These are phyloP conservation scores for Vulpes ferrilata DNA, from an alignment of 2,113 vertebrate genomes.

Conservation along the genomic window DNA sequence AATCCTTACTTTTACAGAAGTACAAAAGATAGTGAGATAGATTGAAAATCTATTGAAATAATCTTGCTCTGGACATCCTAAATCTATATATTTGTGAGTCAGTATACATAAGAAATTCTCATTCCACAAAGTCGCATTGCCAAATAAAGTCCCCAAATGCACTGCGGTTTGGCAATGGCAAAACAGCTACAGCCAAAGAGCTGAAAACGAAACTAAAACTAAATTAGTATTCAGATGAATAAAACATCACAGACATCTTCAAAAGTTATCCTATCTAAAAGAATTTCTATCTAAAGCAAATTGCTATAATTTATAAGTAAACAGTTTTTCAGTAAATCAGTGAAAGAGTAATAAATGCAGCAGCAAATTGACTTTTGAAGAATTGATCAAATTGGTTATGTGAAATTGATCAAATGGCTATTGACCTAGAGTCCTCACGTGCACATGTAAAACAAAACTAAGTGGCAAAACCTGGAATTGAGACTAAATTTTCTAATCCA, in stretches of 20 bases:
- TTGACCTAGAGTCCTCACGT: neutral
- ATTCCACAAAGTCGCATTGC: neutral
- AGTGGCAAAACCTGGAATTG: neutral
- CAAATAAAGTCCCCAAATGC: neutral
- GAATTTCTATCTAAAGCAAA: neutral
- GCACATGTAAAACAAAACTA: neutral
- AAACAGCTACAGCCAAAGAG: slow-evolving; percentile 8
- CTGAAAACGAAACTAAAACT: slow-evolving; percentile 21
- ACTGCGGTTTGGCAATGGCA: neutral
- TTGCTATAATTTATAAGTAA: slow-evolving; percentile 4
- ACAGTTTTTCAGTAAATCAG: neutral
- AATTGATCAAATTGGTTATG: neutral
- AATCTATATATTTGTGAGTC: neutral
- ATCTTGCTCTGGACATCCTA: neutral
- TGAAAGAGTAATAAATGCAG: slow-evolving; percentile 38
- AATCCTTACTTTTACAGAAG: neutral
- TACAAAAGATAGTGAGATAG: neutral
- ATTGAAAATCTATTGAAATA: neutral
- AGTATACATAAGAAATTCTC: slow-evolving; percentile 1
- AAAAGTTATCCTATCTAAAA: neutral
- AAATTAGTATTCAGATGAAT: neutral
- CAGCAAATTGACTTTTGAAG: neutral
- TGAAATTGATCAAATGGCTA: neutral
- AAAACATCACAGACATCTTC: neutral
- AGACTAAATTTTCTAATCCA: neutral